A percentile compares a stretch with the other conserved stretches of the same genome.
Conservation (phyloP, 1,140 invertebrate genomes). For the Scylla paramamosain region DNA sequence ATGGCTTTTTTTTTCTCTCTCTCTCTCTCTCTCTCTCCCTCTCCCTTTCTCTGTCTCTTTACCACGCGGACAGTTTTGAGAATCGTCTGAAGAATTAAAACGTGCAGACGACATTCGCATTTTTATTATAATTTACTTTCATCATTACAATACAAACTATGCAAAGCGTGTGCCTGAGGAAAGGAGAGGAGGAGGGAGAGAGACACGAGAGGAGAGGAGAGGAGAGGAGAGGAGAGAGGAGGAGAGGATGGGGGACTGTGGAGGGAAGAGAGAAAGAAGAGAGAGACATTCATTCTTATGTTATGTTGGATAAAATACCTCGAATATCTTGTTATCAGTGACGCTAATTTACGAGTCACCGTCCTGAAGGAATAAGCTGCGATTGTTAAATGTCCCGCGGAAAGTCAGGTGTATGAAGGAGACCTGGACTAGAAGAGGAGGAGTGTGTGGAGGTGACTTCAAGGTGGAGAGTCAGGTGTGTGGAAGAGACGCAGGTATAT, state of each 20-base stretch:
- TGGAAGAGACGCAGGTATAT: neutral
- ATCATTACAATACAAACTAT: slow-evolving; percentile 14
- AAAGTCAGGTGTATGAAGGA: neutral
- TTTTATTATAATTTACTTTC: slow-evolving; percentile 21
- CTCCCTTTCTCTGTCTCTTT: neutral
- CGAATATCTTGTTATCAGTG: slow-evolving; percentile 5
- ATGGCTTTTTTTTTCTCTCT: neutral
- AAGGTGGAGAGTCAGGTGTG: neutral
- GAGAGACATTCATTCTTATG: neutral
- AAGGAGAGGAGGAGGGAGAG: too few species aligned
- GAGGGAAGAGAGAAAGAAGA: neutral
- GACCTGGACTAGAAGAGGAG: neutral
- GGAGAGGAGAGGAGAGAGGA: neutral
- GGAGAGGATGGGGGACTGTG: neutral
- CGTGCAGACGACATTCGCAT: neutral
- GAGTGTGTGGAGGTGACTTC: neutral
- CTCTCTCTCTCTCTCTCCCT: too few species aligned
- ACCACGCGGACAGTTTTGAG: neutral
- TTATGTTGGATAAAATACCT: neutral
- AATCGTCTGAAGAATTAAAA: neutral
- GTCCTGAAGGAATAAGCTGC: neutral
- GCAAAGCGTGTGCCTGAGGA: neutral
- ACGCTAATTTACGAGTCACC: neutral
- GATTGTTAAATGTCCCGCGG: too few species aligned
- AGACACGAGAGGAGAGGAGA: neutral